Evolutionary conservation across 2,888 invertebrate genomes (phyloP).

Genomic region (Mongoloraphidia duomilia): DNA sequence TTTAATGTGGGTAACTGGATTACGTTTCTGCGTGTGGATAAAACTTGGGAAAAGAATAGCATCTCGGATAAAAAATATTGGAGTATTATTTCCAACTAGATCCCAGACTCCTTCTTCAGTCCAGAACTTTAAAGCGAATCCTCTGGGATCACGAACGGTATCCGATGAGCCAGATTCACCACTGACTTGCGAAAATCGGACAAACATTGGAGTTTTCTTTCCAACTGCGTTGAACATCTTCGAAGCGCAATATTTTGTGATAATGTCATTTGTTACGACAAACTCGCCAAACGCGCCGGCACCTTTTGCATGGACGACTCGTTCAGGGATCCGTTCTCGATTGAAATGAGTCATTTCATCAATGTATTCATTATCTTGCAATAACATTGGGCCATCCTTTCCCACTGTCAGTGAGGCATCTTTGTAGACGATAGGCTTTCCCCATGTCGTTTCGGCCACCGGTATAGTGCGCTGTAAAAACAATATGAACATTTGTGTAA

Average conservation of each 20-base stretch:
- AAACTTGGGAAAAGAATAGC: slow-evolving; percentile 85
- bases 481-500: too few species aligned
- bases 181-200: slow-evolving; percentile 73
- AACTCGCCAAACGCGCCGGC: slow-evolving; percentile 82
- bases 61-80: slow-evolving; percentile 86
- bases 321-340: slow-evolving; percentile 87
- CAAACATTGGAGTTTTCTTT: slow-evolving; percentile 64
- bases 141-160: slow-evolving; percentile 79
- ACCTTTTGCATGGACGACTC: slow-evolving; percentile 94
- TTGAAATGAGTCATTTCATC: slow-evolving; percentile 76
- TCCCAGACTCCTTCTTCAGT: slow-evolving; percentile 90
- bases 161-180: slow-evolving; percentile 88
- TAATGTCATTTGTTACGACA: slow-evolving; percentile 77
- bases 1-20: slow-evolving; percentile 81
- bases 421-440: slow-evolving; percentile 67
- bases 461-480: slow-evolving; percentile 38
- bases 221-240: slow-evolving; percentile 63
- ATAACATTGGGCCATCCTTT: slow-evolving; percentile 67
- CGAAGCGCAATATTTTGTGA: slow-evolving; percentile 56
- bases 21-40: slow-evolving; percentile 93
- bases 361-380: slow-evolving; percentile 70
- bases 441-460: slow-evolving; percentile 62
- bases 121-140: slow-evolving; percentile 89
- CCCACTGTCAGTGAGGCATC: slow-evolving; percentile 74
- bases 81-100: slow-evolving; percentile 85